Evolutionary conservation across 2,797 vertebrate genomes (phyloP).

Genomic region (Muscicapa comitata): DNA sequence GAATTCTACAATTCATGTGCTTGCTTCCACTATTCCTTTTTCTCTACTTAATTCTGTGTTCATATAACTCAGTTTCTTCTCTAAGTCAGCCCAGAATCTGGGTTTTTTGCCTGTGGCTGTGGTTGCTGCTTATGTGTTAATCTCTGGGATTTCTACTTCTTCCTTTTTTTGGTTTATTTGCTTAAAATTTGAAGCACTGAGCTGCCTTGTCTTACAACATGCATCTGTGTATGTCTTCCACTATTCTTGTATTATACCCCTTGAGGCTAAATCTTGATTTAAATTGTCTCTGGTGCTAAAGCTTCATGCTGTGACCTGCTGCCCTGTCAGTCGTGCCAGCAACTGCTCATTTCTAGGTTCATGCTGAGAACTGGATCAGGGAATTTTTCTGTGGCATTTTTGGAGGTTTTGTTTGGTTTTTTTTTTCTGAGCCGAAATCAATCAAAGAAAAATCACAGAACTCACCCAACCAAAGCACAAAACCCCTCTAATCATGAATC

Average conservation of each 20-base stretch:
- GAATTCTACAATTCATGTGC: not conserved
- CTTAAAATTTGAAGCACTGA: not conserved
- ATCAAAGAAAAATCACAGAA: not conserved
- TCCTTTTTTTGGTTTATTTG: not conserved
- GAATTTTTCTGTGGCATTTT: not conserved
- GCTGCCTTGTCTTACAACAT: not conserved
- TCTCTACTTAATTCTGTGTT: not conserved
- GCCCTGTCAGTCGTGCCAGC: constrained; percentile 24
- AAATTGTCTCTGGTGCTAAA: constrained; percentile 7
- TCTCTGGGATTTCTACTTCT: not conserved
- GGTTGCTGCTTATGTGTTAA: not conserved
- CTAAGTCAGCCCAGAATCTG: not conserved
- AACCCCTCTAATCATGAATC: not conserved
- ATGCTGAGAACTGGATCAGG: not conserved
- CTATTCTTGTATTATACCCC: not conserved
- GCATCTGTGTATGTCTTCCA: not conserved
- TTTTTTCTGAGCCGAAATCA: not conserved
- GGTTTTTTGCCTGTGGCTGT: not conserved
- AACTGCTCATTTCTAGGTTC: constrained; percentile 10
- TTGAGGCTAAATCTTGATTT: constrained; percentile 33
- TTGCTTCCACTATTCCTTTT: not conserved
- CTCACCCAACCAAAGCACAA: not conserved
- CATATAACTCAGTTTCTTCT: not conserved
- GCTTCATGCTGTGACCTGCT: constrained; percentile 20
- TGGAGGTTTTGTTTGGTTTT: fast-evolving